phyloP scores from a whole-genome alignment of 92 coral and sea anemone species.

The Umimayanthus kanabou region DNA sequence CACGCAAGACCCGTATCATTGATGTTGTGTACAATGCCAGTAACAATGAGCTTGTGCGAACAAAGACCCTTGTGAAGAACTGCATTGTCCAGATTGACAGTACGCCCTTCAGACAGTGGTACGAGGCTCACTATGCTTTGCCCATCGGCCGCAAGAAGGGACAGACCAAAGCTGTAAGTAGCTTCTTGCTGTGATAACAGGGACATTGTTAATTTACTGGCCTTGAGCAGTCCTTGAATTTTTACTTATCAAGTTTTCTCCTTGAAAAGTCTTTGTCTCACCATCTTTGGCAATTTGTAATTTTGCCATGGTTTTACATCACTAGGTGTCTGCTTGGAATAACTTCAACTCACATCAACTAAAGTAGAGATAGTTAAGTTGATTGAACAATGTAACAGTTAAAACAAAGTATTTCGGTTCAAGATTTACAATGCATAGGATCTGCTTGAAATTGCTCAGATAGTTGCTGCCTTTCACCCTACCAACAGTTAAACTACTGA shows the following conservation, averaged over 20 bases:
- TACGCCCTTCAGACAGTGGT: conserved; percentile 98
- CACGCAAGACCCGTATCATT: conserved; percentile 96
- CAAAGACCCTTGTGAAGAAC: conserved; percentile 97
- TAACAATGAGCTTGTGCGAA: conserved; percentile 97
- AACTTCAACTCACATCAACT: no score
- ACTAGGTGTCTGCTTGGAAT: no score
- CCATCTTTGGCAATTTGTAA: no score
- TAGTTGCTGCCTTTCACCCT: neutral
- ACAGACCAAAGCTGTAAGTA: conserved; percentile 51
- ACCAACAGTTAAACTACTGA: no score
- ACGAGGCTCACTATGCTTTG: conserved; percentile 83
- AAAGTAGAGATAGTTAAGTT: no score
- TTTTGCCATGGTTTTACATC: no score
- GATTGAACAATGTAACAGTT: no score
- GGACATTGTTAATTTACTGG: neutral
- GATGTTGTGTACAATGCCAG: conserved; percentile 99
- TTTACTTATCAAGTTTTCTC: no score
- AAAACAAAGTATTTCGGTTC: no score
- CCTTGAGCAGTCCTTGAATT: no score
- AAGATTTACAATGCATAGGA: neutral
- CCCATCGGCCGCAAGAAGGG: conserved; percentile 96
- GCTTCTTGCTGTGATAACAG: neutral
- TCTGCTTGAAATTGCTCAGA: no score
- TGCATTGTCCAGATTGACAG: conserved; percentile 95
- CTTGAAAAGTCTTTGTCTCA: no score